Conservation (phyloP, 2,113 vertebrate species). For the Vulpes vulpes region DNA sequence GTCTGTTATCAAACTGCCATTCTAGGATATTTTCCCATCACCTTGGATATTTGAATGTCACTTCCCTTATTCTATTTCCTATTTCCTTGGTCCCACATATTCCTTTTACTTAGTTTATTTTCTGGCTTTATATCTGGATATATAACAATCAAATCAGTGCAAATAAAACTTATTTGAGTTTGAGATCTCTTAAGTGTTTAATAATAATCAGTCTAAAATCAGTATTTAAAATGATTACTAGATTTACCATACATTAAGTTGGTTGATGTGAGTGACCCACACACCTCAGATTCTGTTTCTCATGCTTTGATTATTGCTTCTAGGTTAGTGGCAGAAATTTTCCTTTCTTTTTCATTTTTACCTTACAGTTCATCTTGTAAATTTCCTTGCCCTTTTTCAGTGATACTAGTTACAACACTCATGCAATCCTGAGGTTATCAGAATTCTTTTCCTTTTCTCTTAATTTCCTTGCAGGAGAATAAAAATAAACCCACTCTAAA, state of each 20-base stretch:
- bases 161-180: conserved; percentile 3
- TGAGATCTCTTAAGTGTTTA: conserved; percentile 16
- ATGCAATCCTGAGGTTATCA: neutral
- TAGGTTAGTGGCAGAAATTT: neutral
- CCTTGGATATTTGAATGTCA: neutral
- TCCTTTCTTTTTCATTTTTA: neutral
- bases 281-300: neutral
- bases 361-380: neutral
- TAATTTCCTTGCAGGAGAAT: neutral
- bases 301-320: neutral
- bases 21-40: neutral
- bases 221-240: conserved; percentile 1
- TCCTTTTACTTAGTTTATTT: neutral
- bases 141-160: neutral
- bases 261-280: neutral
- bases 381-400: neutral
- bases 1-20: neutral
- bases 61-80: neutral
- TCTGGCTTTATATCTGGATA: neutral
- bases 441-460: neutral
- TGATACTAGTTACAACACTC: neutral
- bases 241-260: neutral
- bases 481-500: neutral
- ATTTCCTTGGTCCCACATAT: neutral
- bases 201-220: neutral